phyloP scores from a whole-genome alignment of 2,113 vertebrate species.

The Upupa epops region DNA sequence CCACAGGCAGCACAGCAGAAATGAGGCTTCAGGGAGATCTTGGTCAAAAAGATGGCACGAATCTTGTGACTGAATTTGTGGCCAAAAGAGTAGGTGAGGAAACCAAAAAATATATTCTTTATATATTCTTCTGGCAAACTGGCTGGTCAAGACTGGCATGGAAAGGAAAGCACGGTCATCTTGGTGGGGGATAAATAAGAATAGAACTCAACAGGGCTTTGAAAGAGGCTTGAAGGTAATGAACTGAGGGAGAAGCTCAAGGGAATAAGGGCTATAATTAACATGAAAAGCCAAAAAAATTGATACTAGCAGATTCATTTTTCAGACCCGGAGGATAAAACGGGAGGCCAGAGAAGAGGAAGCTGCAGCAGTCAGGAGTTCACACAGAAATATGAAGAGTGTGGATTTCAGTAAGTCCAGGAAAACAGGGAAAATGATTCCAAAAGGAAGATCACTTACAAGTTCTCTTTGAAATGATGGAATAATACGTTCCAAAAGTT shows the following conservation, averaged over 20 bases:
- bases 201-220: background rate
- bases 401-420: background rate
- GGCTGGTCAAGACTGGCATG: background rate
- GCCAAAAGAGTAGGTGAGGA: background rate
- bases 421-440: background rate
- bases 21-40: background rate
- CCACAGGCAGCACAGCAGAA: background rate
- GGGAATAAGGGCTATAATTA: background rate
- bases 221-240: background rate
- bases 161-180: background rate
- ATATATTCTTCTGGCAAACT: background rate
- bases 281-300: background rate
- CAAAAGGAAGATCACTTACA: background rate
- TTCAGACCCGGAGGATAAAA: background rate
- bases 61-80: background rate
- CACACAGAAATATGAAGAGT: background rate
- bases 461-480: background rate
- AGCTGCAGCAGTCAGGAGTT: background rate
- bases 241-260: background rate
- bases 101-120: background rate
- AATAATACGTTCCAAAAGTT: background rate
- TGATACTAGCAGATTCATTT: background rate
- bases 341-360: background rate
- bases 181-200: background rate
- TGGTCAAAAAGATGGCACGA: background rate